These are phyloP conservation scores for Smutsia gigantea DNA, from an alignment of 2,797 vertebrate genomes.

Conservation along the genomic window DNA sequence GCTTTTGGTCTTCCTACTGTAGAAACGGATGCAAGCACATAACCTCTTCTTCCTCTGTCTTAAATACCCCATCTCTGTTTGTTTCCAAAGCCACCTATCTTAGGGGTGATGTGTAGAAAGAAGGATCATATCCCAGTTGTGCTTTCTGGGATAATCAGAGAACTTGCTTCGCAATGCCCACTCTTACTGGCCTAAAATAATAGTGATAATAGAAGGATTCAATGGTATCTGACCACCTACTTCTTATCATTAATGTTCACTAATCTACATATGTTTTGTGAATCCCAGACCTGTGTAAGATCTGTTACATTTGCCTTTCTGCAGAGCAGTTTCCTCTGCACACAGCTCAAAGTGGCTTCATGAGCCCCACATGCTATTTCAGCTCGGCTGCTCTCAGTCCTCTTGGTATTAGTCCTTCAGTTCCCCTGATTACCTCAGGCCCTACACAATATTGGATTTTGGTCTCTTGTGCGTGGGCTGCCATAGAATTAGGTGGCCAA, in stretches of 20 bases:
- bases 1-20: neutral
- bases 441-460: neutral
- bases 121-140: neutral
- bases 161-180: neutral
- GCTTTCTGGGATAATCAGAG: neutral
- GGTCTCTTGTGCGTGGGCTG: neutral
- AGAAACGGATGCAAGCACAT: neutral
- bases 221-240: neutral
- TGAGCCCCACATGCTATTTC: neutral
- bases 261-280: neutral
- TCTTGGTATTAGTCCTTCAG: neutral
- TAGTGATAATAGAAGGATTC: neutral
- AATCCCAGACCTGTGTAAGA: neutral
- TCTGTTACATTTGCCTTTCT: neutral
- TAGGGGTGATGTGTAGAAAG: neutral
- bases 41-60: neutral
- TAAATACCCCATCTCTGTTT: neutral
- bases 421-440: neutral
- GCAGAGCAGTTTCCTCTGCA: neutral
- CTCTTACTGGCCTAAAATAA: conserved; percentile 6
- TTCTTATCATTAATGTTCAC: neutral
- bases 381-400: neutral
- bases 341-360: neutral
- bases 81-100: neutral
- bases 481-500: neutral